Evolutionary conservation across 2,888 invertebrate genomes (phyloP), one percentile per base, ranked within the genome.

Genomic region (Drosophila bunnanda): DNA sequence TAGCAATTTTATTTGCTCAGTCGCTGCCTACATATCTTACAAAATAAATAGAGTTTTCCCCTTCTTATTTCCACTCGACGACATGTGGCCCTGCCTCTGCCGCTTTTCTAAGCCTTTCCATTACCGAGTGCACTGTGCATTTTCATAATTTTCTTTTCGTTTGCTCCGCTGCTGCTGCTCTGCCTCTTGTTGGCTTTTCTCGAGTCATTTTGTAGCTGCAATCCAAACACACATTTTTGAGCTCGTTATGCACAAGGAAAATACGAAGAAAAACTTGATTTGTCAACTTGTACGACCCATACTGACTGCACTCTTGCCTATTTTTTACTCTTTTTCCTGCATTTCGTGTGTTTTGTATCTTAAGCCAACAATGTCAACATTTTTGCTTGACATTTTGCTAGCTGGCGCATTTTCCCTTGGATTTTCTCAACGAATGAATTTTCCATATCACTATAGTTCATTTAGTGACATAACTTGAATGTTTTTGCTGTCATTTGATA

Each of bases 291-390:
- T 38, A 20, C 39, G 34, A 17, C 52, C 39, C 46, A 22, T 53
- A 38, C 55, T 41, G 44, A 48, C 53, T 46, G n/a, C 5, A 28
- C 22, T 41, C 32, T 20, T 32, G 20, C 32, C 20, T 20, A 32
- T 32, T 9, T 50, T 50, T 32, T 50, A 13, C 50, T 32, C 57
- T 54, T 48, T 22, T 12, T 12, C 28, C 38, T 39, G n/a, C 73
- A 73, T 43, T 64, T 22, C 69, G 44, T 69, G 39, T 69, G 56
- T 67, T 52, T 59, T 73, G 71, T 76, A 68, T 77, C 77, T 75
- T 76, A 78, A 75, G 55, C 73, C 74, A 78, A 74, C 74, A 84
- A 82, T 86, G 83, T 77, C 78, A 83, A 77, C 81, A 61, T 73
- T 70, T 65, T 62, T 72, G 48, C 55, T 38, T 66, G 73, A 73